Conservation (phyloP, 2,888 invertebrate genomes). For the Platypus cylindrus region DNA sequence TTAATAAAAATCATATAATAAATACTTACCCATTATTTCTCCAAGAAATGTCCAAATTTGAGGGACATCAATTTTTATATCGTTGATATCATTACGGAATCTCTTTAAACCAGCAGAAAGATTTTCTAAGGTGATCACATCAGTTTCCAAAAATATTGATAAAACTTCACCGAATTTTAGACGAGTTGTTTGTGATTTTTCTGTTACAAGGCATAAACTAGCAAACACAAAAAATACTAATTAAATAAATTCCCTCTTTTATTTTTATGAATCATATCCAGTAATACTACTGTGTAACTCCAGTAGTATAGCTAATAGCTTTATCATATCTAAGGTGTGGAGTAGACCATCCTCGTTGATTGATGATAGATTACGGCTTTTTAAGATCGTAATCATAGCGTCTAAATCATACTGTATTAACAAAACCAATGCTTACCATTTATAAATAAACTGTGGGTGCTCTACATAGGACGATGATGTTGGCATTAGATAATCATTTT, state of each 20-base stretch:
- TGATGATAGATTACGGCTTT: no score
- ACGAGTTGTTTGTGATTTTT: conserved; percentile 35
- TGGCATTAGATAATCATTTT: background rate
- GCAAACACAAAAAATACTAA: no score
- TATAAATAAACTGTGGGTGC: conserved; percentile 24
- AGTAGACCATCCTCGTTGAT: no score
- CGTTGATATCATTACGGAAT: conserved; percentile 53
- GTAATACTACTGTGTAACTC: no score
- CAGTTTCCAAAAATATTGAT: conserved; percentile 37
- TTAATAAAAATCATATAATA: conserved; percentile 2
- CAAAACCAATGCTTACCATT: conserved; percentile 23
- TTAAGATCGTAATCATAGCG: no score
- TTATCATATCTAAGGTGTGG: no score
- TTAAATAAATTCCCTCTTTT: no score
- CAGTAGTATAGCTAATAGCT: no score
- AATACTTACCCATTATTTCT: conserved; percentile 21
- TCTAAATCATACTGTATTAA: no score
- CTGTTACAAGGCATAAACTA: conserved; percentile 33
- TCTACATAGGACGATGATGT: background rate
- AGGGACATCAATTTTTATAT: conserved; percentile 73
- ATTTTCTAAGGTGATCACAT: conserved; percentile 35
- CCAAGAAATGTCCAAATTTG: conserved; percentile 45
- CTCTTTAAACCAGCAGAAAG: conserved; percentile 46
- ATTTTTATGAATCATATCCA: no score
- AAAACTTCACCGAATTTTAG: conserved; percentile 39